Conservation (phyloP, 2,113 vertebrate genomes). For the Pardalotus punctatus region DNA sequence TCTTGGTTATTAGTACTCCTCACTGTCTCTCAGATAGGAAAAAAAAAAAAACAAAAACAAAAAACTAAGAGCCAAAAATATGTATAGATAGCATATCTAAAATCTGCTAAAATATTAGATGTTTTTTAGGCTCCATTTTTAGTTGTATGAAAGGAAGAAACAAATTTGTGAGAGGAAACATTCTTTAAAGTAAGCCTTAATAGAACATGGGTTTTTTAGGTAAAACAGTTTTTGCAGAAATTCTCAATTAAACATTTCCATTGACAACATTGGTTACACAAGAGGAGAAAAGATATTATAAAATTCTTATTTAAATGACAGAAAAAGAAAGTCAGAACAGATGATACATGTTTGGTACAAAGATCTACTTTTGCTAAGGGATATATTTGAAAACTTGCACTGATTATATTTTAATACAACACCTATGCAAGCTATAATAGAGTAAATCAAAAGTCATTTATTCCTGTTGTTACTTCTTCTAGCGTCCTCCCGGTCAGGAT, state of each 20-base stretch:
- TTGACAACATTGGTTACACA: neutral
- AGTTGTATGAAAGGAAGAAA: neutral
- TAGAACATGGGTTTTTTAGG: accelerated
- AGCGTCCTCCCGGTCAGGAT: neutral
- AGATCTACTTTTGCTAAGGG: neutral
- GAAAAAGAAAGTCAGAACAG: neutral
- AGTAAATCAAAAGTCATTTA: neutral
- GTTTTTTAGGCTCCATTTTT: neutral
- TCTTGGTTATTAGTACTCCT: neutral
- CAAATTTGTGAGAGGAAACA: neutral
- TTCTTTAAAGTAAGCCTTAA: neutral
- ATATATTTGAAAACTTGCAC: neutral
- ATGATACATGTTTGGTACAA: neutral
- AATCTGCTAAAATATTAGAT: neutral
- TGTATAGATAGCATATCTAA: neutral
- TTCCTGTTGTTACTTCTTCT: neutral
- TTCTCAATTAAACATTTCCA: neutral
- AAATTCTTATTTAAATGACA: neutral
- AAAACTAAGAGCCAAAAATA: neutral
- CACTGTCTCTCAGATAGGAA: neutral
- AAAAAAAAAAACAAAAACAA: neutral
- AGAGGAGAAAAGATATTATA: neutral
- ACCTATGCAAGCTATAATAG: neutral
- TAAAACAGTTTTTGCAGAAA: accelerated
- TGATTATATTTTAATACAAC: neutral